phyloP scores from a whole-genome alignment of 2,797 vertebrate species.

The Kryptolebias ocellatus region DNA sequence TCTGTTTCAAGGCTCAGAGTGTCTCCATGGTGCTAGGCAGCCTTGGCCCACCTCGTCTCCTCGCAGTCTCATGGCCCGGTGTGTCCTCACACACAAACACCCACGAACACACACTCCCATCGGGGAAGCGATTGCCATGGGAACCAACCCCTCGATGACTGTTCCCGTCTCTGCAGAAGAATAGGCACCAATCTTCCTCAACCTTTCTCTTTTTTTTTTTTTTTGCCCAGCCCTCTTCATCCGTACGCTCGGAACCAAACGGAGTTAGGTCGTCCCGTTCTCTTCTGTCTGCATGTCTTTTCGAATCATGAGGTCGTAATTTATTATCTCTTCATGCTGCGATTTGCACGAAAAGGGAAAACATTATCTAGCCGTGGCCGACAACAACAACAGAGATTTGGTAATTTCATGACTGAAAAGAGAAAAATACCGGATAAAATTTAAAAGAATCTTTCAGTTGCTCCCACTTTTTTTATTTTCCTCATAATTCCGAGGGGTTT shows the following conservation, averaged over 20 bases:
- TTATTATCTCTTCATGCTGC: conserved; percentile 43
- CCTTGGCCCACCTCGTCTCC: conserved; percentile 54
- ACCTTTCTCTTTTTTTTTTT: conserved; percentile 51
- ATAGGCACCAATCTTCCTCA: conserved; percentile 80
- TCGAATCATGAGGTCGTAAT: conserved; percentile 45
- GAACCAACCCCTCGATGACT: conserved; percentile 82
- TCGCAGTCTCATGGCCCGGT: conserved; percentile 55
- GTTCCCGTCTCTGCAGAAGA: conserved; percentile 79
- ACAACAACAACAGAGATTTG: conserved; percentile 17
- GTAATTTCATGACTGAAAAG: conserved; percentile 6
- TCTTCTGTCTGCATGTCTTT: conserved; percentile 14
- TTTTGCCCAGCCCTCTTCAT: conserved; percentile 43
- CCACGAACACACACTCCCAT: conserved; percentile 36
- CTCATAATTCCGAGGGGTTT: conserved; percentile 30
- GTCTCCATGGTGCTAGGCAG: conserved; percentile 25
- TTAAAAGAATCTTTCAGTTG: conserved; percentile 24
- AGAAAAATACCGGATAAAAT: conserved; percentile 33
- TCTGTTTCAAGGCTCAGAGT: conserved; percentile 53
- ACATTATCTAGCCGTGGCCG: conserved; percentile 26
- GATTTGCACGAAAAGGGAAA: conserved; percentile 45
- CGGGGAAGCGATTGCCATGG: conserved; percentile 83
- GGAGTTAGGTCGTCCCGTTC: conserved; percentile 11
- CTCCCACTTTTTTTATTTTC: conserved; percentile 34
- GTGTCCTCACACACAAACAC: conserved; percentile 30
- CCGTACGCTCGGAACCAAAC: conserved; percentile 25